Base-by-base conservation (phyloP, 2,888 invertebrate species). In the Eugnorisma glareosa region DNA sequence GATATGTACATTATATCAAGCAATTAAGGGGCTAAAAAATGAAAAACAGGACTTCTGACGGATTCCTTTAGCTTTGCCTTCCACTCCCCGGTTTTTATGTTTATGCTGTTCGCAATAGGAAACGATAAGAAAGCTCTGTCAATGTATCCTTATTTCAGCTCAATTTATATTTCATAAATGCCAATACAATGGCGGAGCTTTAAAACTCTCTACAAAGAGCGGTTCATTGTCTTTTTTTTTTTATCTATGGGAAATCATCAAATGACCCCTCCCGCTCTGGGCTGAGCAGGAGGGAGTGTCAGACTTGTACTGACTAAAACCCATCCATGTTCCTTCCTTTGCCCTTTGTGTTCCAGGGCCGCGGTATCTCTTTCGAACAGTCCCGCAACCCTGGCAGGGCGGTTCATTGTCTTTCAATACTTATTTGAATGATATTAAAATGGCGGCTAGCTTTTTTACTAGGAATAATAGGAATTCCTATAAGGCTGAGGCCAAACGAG, bases 121-220 rank as follows among this genome's bases (percentile, higher is more conserved):
- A 77, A 73, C 51, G 76, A 80, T 80, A 77, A 78, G 69, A 72
- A 70, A 73, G 61, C 68, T 75, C 78, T 70, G 73, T 72, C 83
- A 51, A 74, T 54, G n/a, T 73, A 69, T 64, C 57, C 75, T 77
- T 80, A 75, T 73, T 83, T 73, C 48, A 61, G 31, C 35, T 72
- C 68, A 24, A 54, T 75, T 85, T 77, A 82, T 75, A 72, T 82
- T 77, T 68, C 71, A 77, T 77, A 85, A 82, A 71, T 73, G 51
- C 59, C 77, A 82, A 78, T 72, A 79, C 59, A 70, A 64, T 73
- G 51, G 64, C 63, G 40, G 28, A 37, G 73, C 43, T 61, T 85
- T 70, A 31, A 77, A 73, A 59, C 59, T 76, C 59, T 79, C 51
- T 28, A 59, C 75, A 57, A 59, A 70, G 68, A 71, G 71, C 31